Base-by-base conservation (phyloP, 30 jellyfish, hydroid and myxozoan species). In the Aurelia aurita region DNA sequence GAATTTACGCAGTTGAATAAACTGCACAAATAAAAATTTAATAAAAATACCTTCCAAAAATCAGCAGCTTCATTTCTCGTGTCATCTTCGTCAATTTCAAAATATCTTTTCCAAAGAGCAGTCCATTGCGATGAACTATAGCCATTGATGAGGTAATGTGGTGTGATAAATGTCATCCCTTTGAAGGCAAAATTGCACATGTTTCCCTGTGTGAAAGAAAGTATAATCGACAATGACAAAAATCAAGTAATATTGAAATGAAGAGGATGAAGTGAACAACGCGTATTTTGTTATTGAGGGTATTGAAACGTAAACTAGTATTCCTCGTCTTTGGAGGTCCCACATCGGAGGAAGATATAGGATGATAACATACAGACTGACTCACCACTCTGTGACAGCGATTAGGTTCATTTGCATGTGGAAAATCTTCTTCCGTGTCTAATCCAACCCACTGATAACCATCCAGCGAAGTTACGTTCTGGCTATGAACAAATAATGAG, bases 371-470 rank as follows among this genome's bases (percentile, higher is more conserved):
- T 39, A 15, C 14, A 39, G 54, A 20, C 12, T 53, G 39, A 25
- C 76, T 49, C 80, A 91, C 98, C 79, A 55, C 20, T 58, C 26
- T 87, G 49, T 79, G 99, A 67, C 99, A 93, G 59, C 97, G 46
- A 26, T 28, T 91, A 9, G 99, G 99, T 34, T 62, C 72, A 75
- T 93, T 93, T 1, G 62, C 68, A 29, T 55, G 82, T 27, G 99
- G 99, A 79, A 93, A 93, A 53, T 88, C 97, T 3, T 87, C 95
- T 59, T 57, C 96, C n/a, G 89, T 88, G 69, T 78, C 87, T 57
- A 78, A 82, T 25, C 99, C 99, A 69, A 93, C 82, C 99, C 99
- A 93, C 67, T 93, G 99, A 54, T 82, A 93, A n/a, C 96, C 96
- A 88, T 61, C 46, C 44, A 63, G 20, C 20, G 93, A 77, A 44